phyloP scores from a whole-genome alignment of 2,888 invertebrate genomes.

The Drosophila rellima region DNA sequence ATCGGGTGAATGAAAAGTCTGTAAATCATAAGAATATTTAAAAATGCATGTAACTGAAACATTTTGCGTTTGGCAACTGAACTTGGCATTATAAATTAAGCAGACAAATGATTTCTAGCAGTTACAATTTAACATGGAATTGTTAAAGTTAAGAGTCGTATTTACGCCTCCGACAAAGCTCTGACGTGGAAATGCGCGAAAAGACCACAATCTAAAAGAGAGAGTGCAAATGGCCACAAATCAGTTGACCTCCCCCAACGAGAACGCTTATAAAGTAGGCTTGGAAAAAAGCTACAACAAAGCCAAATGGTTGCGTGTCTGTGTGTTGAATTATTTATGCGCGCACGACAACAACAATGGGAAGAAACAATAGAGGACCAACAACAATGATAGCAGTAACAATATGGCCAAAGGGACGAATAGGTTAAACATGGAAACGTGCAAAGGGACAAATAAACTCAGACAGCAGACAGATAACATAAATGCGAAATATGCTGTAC shows the following conservation, averaged over 20 bases:
- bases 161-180: not conserved
- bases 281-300: slow-evolving; percentile 32
- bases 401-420: slow-evolving; percentile 64
- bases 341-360: slow-evolving; percentile 41
- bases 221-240: slow-evolving; percentile 40
- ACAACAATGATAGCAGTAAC: slow-evolving; percentile 50
- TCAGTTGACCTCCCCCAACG: slow-evolving; percentile 34
- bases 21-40: slow-evolving; percentile 43
- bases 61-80: slow-evolving; percentile 1
- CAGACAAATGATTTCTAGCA: not conserved
- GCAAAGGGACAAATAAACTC: slow-evolving; percentile 54
- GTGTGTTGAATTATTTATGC: slow-evolving; percentile 69
- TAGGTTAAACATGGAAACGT: slow-evolving; percentile 69
- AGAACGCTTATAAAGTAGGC: slow-evolving; percentile 44
- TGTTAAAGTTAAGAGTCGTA: slow-evolving; percentile 7
- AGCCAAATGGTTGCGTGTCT: slow-evolving; percentile 39
- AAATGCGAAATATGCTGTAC: not conserved
- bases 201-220: slow-evolving; percentile 11
- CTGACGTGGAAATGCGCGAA: slow-evolving; percentile 8
- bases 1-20: slow-evolving; percentile 9
- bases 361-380: slow-evolving; percentile 37
- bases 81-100: not conserved
- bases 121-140: slow-evolving; percentile 10
- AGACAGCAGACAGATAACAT: slow-evolving; percentile 14
- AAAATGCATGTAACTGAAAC: slow-evolving; percentile 21